Conservation (phyloP, 2,888 invertebrate genomes). For the Dorcus hopei region DNA sequence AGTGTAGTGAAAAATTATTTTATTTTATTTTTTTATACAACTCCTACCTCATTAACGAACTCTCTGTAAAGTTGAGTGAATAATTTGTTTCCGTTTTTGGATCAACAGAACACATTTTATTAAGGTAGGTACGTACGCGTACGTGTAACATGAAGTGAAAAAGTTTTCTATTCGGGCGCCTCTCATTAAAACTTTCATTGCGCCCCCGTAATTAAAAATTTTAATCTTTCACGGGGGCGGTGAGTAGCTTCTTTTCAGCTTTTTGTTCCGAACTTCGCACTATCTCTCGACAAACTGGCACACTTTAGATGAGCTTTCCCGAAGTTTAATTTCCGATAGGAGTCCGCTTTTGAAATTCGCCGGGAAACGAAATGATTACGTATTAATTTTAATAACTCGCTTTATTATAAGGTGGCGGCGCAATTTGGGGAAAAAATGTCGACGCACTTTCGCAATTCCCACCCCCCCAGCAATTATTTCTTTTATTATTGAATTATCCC, state of each 20-base stretch:
- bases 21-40: no score
- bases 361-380: slow-evolving; percentile 15
- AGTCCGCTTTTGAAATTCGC: slow-evolving; percentile 7
- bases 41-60: no score
- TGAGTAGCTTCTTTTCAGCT: slow-evolving; percentile 25
- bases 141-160: no score
- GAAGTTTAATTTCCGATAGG: slow-evolving; percentile 14
- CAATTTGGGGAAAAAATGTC: slow-evolving; percentile 11
- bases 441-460: slow-evolving; percentile 17
- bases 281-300: slow-evolving; percentile 20
- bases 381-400: slow-evolving; percentile 16
- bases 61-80: no score
- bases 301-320: slow-evolving; percentile 12
- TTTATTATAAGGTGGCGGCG: neutral
- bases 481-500: slow-evolving; percentile 34
- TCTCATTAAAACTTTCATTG: slow-evolving; percentile 30
- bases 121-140: no score
- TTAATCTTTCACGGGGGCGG: slow-evolving; percentile 29
- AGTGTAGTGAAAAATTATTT: no score
- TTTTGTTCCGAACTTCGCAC: slow-evolving; percentile 14
- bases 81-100: no score
- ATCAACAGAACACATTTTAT: no score
- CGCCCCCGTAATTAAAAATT: slow-evolving; percentile 29
- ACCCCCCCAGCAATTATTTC: slow-evolving; percentile 27
- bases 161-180: neutral